Conservation (phyloP, 2,113 vertebrate species). For the Stercorarius parasiticus region DNA sequence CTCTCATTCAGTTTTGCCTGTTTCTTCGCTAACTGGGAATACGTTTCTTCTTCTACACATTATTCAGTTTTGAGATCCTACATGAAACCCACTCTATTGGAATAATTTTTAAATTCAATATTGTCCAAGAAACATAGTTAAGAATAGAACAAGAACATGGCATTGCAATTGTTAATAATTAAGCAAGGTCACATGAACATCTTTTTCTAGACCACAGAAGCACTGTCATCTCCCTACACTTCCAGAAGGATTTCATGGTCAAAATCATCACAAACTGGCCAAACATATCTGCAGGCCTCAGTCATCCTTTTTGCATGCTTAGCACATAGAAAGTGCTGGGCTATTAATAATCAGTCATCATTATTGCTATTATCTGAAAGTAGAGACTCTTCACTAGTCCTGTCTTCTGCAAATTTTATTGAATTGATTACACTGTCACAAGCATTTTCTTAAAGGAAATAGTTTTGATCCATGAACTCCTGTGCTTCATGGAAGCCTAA, state of each 20-base stretch:
- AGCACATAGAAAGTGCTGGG: not conserved
- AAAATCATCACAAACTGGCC: not conserved
- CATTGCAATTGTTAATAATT: not conserved
- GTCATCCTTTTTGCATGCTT: not conserved
- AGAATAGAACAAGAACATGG: not conserved
- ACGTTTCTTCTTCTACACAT: not conserved
- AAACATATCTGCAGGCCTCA: not conserved
- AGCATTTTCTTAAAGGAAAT: not conserved
- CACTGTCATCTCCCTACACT: not conserved
- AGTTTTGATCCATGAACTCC: not conserved
- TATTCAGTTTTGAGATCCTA: not conserved
- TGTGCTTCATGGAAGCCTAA: not conserved
- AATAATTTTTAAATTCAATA: not conserved
- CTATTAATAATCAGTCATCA: not conserved
- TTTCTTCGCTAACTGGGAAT: not conserved
- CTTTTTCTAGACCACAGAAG: not conserved
- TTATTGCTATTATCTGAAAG: not conserved
- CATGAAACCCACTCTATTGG: not conserved
- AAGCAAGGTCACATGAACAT: not conserved
- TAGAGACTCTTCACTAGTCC: not conserved
- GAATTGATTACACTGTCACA: not conserved
- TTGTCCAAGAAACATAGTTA: not conserved
- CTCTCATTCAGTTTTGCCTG: not conserved
- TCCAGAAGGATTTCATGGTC: not conserved
- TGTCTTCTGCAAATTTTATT: not conserved